A percentile compares a stretch with the other conserved stretches of the same genome.
Conservation (phyloP, 2,113 vertebrate genomes). For the Pandion haliaetus region DNA sequence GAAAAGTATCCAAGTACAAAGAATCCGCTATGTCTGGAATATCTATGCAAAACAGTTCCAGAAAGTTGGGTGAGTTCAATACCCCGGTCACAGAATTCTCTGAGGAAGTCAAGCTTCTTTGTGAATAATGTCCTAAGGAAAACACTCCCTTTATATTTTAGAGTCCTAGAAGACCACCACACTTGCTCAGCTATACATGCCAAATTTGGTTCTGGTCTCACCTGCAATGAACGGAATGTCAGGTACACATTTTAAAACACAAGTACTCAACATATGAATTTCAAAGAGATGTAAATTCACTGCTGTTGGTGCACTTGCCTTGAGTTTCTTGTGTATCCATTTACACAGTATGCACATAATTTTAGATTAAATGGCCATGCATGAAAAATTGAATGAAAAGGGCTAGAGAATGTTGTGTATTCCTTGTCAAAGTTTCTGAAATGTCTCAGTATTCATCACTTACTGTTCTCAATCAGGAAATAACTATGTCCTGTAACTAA, state of each 20-base stretch:
- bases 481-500: not conserved
- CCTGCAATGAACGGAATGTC: slow-evolving; percentile 65
- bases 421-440: not conserved
- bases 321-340: not conserved
- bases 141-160: slow-evolving; percentile 40
- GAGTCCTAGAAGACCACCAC: slow-evolving; percentile 74
- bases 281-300: not conserved
- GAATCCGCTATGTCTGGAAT: slow-evolving; percentile 79
- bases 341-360: not conserved
- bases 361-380: not conserved
- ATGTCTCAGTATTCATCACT: not conserved
- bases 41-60: slow-evolving; percentile 68
- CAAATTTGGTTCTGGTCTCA: slow-evolving; percentile 76
- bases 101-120: not conserved
- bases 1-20: slow-evolving; percentile 76
- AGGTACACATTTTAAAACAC: slow-evolving; percentile 59
- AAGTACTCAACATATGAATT: not conserved
- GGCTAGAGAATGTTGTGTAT: not conserved
- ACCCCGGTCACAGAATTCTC: not conserved
- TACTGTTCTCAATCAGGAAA: not conserved
- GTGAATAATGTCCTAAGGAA: not conserved
- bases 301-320: not conserved
- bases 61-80: slow-evolving; percentile 76
- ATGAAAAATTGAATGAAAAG: not conserved
- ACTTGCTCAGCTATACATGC: slow-evolving; percentile 73